Conservation (phyloP, 2,797 vertebrate species). For the Syndactyla subalaris region DNA sequence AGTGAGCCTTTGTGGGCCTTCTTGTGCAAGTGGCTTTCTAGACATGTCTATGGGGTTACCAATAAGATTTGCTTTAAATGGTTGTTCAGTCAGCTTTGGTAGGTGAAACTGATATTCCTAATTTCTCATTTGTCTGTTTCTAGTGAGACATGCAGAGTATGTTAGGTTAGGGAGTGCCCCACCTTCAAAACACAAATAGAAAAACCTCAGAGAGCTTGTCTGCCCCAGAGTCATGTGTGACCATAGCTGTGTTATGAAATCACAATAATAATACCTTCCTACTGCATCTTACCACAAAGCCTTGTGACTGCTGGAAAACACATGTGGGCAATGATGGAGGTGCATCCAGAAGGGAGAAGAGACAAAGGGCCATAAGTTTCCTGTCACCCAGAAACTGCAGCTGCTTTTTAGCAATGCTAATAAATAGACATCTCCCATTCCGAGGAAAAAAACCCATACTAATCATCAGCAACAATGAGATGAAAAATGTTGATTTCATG, state of each 20-base stretch:
- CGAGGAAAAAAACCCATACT: background rate
- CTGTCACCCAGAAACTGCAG: background rate
- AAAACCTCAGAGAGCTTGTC: constrained; percentile 19
- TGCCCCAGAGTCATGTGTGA: background rate
- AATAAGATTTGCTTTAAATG: background rate
- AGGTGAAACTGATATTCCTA: background rate
- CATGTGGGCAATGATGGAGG: background rate
- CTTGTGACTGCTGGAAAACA: background rate
- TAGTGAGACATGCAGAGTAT: background rate
- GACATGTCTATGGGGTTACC: background rate
- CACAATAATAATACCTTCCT: background rate
- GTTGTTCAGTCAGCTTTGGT: background rate
- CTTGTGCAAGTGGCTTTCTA: background rate
- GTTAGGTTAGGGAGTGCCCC: background rate
- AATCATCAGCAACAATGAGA: background rate
- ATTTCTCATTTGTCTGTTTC: background rate
- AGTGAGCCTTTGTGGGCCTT: background rate
- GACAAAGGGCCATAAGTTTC: background rate
- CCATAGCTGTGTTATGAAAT: background rate
- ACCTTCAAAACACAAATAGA: background rate
- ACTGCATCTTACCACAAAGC: background rate
- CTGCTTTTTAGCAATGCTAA: background rate
- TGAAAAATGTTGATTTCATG: background rate
- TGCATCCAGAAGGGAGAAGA: background rate
- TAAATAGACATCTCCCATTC: background rate